These are phyloP conservation scores for Falco punctatus DNA, from an alignment of 2,113 vertebrate genomes.

Conservation along the genomic window DNA sequence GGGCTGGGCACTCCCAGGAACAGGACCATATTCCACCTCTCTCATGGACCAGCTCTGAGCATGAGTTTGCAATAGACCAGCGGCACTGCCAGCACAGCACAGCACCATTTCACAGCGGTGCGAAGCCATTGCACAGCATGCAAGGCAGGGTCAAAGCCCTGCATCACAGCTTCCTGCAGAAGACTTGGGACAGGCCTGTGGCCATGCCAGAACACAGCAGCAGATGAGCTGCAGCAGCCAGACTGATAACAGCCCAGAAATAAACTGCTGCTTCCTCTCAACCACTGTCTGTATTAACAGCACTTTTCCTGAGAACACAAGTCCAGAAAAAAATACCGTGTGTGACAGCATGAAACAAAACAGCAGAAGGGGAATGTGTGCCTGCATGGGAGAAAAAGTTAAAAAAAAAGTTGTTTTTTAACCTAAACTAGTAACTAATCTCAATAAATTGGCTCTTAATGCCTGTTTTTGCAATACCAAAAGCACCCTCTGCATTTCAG, in stretches of 20 bases:
- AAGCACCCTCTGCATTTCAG: neutral
- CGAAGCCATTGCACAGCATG: fast-evolving
- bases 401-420: neutral
- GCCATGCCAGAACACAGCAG: neutral
- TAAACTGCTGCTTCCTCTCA: neutral
- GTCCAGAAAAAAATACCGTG: neutral
- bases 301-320: neutral
- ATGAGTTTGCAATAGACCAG: fast-evolving
- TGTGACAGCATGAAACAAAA: neutral
- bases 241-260: neutral
- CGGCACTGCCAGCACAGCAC: neutral
- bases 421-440: neutral
- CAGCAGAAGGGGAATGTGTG: neutral
- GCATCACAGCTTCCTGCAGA: neutral
- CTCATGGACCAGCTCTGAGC: neutral
- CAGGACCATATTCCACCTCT: neutral
- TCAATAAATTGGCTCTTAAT: neutral
- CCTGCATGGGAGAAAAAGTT: neutral
- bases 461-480: neutral
- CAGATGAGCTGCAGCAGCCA: neutral
- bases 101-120: neutral
- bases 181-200: neutral
- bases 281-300: neutral
- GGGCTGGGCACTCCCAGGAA: neutral
- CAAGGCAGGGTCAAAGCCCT: neutral